Conservation (phyloP, 2,888 invertebrate species). For the Stramonita haemastoma region DNA sequence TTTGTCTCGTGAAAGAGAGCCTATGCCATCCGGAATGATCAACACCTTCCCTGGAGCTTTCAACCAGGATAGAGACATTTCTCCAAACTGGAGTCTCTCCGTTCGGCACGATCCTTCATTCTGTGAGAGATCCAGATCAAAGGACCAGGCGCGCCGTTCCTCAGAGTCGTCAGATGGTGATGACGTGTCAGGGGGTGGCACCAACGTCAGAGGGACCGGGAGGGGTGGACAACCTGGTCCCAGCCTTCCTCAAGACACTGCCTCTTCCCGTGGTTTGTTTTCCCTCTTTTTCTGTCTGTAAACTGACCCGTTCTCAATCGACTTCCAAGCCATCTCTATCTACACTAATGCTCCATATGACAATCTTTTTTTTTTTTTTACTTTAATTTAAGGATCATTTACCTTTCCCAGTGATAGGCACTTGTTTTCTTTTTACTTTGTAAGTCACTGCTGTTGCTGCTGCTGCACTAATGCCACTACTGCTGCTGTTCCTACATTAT, state of each 20-base stretch:
- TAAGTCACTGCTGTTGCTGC: no score
- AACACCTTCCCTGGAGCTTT: constrained; percentile 36
- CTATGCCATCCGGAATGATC: background rate
- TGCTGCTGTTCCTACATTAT: no score
- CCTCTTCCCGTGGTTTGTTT: background rate
- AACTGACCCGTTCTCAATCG: background rate
- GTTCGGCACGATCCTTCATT: background rate
- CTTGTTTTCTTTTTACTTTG: background rate
- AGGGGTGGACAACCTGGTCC: background rate
- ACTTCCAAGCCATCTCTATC: background rate
- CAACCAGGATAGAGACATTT: background rate
- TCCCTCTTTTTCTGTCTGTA: background rate
- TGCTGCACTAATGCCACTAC: no score
- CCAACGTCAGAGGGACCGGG: background rate
- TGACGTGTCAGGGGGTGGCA: background rate
- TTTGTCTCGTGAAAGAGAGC: no score
- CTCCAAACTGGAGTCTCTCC: background rate
- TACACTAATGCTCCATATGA: background rate
- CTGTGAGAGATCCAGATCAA: background rate
- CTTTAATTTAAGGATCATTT: background rate
- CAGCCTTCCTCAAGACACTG: background rate
- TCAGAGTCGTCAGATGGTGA: background rate
- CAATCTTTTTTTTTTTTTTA: background rate
- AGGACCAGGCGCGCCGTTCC: background rate
- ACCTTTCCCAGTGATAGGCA: background rate